Evolutionary conservation across 2,113 vertebrate genomes (phyloP).

Genomic region (Macquaria ambigua): DNA sequence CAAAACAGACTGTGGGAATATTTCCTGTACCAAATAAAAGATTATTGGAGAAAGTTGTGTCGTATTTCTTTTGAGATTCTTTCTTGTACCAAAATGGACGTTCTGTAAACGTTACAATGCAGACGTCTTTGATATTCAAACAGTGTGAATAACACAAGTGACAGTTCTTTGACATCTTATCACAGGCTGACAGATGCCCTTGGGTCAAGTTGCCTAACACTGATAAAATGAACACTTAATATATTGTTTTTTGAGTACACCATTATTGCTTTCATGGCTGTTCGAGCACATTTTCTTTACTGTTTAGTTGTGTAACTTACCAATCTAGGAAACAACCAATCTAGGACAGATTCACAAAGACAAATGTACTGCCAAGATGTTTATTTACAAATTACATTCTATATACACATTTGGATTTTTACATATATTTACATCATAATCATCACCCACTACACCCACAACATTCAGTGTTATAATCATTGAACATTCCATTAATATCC

Average conservation of each 20-base stretch:
- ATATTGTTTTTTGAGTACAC: background rate
- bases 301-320: slow-evolving; percentile 10
- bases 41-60: background rate
- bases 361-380: slow-evolving; percentile 44
- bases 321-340: too few relatives aligned
- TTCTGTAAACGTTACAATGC: background rate
- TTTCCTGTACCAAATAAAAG: background rate
- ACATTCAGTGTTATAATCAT: slow-evolving; percentile 29
- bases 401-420: slow-evolving; percentile 62
- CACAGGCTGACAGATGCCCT: background rate
- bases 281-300: background rate
- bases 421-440: slow-evolving; percentile 65
- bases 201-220: background rate
- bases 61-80: background rate
- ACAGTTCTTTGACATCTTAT: background rate
- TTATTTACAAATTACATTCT: slow-evolving; percentile 80
- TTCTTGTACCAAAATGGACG: background rate
- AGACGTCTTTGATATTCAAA: background rate
- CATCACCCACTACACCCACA: slow-evolving; percentile 44
- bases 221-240: background rate
- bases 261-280: background rate
- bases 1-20: background rate
- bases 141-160: background rate
- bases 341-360: slow-evolving; percentile 38
- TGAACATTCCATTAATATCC: slow-evolving; percentile 28